Evolutionary conservation across 1,140 invertebrate genomes (phyloP).

Genomic region (Hermetia illucens): DNA sequence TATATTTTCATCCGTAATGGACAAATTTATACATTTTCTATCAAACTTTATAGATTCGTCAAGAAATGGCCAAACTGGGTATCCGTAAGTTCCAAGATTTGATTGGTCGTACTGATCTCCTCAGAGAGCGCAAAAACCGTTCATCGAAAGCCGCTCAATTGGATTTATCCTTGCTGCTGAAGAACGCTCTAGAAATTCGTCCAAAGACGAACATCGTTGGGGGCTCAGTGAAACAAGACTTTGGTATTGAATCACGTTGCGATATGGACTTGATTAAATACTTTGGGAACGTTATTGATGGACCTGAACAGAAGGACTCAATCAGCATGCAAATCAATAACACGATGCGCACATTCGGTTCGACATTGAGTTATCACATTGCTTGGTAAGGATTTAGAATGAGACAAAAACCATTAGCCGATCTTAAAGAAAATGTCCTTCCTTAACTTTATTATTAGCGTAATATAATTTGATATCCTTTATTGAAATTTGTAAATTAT

Average conservation of each 20-base stretch:
- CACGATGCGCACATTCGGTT: conserved; percentile 81
- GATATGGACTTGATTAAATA: conserved; percentile 75
- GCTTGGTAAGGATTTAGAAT: conserved; percentile 62
- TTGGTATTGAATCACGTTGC: conserved; percentile 76
- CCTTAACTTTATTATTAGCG: no score
- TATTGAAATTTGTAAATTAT: conserved; percentile 8
- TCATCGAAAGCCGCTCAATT: conserved; percentile 71
- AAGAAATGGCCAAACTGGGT: conserved; percentile 81
- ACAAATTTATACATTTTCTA: conserved; percentile 8
- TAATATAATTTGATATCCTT: no score
- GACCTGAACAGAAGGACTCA: conserved; percentile 46
- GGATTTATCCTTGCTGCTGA: conserved; percentile 73
- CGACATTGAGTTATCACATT: conserved; percentile 89
- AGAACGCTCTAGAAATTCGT: conserved; percentile 77
- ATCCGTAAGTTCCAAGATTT: conserved; percentile 83
- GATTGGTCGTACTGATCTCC: conserved; percentile 84
- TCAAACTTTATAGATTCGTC: conserved; percentile 53
- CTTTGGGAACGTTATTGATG: conserved; percentile 59
- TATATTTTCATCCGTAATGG: neutral
- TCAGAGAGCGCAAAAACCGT: conserved; percentile 48
- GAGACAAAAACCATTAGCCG: no score
- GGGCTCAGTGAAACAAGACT: conserved; percentile 75
- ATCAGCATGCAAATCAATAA: conserved; percentile 79
- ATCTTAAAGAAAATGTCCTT: no score
- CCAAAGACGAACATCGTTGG: conserved; percentile 85